Conservation (phyloP, 2,797 vertebrate species). For the Helostoma temminkii region DNA sequence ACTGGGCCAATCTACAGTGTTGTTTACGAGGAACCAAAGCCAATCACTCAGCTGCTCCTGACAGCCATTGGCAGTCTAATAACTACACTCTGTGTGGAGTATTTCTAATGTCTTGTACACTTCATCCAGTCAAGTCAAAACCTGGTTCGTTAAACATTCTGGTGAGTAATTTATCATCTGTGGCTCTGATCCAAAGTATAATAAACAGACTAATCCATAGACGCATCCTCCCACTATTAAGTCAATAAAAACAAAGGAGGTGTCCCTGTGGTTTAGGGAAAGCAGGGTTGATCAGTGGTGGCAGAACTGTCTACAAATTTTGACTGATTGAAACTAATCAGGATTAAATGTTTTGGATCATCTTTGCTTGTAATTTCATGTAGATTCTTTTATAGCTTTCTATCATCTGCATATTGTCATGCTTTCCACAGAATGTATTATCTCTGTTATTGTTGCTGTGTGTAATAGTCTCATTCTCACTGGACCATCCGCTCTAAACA, state of each 20-base stretch:
- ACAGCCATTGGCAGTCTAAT: constrained; percentile 40
- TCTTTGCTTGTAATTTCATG: background rate
- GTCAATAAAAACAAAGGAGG: constrained; percentile 38
- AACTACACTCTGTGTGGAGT: constrained; percentile 21
- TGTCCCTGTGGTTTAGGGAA: constrained; percentile 3
- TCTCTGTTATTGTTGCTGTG: constrained; percentile 27
- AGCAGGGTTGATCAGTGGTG: background rate
- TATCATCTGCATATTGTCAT: background rate
- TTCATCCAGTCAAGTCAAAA: constrained; percentile 28
- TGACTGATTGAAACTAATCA: constrained; percentile 13
- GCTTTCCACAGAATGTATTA: background rate
- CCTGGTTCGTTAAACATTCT: constrained; percentile 26
- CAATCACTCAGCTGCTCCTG: constrained; percentile 42
- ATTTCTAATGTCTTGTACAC: constrained; percentile 22
- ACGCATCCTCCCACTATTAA: background rate
- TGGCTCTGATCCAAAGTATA: constrained; percentile 41
- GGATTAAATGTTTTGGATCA: background rate
- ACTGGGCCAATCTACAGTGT: constrained; percentile 31
- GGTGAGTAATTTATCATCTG: constrained; percentile 32
- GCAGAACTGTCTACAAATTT: background rate
- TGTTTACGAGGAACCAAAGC: constrained; percentile 41
- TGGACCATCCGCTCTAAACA: constrained; percentile 10
- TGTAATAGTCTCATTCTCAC: constrained; percentile 34
- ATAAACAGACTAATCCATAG: constrained; percentile 43
- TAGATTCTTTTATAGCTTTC: background rate